Base-by-base conservation (phyloP, 2,797 vertebrate species). In the Gymnodraco acuticeps region DNA sequence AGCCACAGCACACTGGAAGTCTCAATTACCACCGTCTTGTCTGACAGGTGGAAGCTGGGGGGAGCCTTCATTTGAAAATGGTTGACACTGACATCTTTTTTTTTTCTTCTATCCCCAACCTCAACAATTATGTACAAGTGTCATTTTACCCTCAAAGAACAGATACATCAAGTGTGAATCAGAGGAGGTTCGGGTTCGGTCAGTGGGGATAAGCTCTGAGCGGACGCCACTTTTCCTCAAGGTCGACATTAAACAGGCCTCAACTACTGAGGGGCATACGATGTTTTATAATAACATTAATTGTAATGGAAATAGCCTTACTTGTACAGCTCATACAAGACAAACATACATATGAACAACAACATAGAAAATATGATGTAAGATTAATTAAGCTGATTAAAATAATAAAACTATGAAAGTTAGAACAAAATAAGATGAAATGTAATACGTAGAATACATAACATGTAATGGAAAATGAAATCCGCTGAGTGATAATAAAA, bases 11-110 rank as follows among this genome's bases (percentile, higher is more conserved):
- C 94, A 75, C 90, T 92, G 93, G 91, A 94, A 93, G 95, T 96
- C 97, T 97, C 96, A 97, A 97, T 98, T 97, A 98, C 94, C 90
- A 73, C 89, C 69, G 80, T 90, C 94, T 81, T 85, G 90, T 90
- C 94, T 94, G 90, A 86, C 93, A 92, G 93, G 92, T 94, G 90
- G 91, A 89, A 88, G 86, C 91, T 90, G 66, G 70, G 83, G 48
- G 71, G 77, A 69, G 77, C 33, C 90, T 94, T 91, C 90, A 83
- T 91, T 81, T 82, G 74, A 89, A 91, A 93, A 93, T 87, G 88
- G 91, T 88, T 94, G 94, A 94, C 92, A 90, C 87, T 89, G 85
- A 94, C 78, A 83, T 93, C 90, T 93, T 85, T 89, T 62, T 77
- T 73, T 86, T 76, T 76, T 74, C 4, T 67, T 72, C 11, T 31